These are phyloP conservation scores for Pyrgilauda ruficollis DNA, from an alignment of 2,113 vertebrate species.

Conservation along the genomic window DNA sequence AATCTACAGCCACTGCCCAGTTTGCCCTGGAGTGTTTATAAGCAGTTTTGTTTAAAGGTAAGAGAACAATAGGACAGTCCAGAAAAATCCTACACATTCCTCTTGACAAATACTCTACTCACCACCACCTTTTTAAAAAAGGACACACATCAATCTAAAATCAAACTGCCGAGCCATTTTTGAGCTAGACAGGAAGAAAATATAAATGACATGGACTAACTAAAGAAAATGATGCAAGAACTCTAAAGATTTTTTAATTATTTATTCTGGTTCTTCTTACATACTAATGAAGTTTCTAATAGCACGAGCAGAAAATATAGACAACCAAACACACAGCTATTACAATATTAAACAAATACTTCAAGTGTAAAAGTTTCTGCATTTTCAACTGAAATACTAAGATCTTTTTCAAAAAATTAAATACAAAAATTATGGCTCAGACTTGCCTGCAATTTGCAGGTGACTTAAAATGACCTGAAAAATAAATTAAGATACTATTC, in stretches of 20 bases:
- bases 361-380: background rate
- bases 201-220: background rate
- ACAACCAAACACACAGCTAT: background rate
- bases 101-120: background rate
- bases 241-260: background rate
- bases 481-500: conserved; percentile 28
- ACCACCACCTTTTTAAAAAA: background rate
- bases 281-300: background rate
- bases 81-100: background rate
- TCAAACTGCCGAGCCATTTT: background rate
- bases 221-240: background rate
- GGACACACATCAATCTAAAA: background rate
- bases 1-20: background rate
- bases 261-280: background rate
- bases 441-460: background rate
- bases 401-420: background rate
- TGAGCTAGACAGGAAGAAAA: background rate
- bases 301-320: background rate
- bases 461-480: conserved; percentile 38
- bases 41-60: background rate
- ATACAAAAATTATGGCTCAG: background rate
- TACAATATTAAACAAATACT: conserved; percentile 24
- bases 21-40: background rate
- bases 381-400: background rate
- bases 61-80: background rate